Evolutionary conservation across 2,113 vertebrate species (phyloP), one percentile per base, ranked within the genome.

Genomic region (Trematocara marginatum): DNA sequence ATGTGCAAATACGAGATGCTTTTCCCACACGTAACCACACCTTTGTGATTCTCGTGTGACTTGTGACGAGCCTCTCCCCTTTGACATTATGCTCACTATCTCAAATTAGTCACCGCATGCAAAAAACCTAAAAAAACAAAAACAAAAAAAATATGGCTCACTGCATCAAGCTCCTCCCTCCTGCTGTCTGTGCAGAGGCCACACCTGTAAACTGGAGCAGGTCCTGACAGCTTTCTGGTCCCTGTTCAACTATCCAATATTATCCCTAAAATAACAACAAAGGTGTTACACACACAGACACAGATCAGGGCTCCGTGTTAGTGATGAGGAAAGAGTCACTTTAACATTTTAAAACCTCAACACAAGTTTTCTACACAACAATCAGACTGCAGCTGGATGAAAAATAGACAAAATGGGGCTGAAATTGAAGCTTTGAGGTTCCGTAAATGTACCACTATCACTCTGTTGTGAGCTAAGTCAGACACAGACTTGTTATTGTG

Each of bases 101-200:
- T 83, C 85, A 66, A 80, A 91, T 92, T 84, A 95, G 91, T 94
- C 93, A 94, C 86, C 4, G 38, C 83, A 94, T 90, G 92, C 93
- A 95, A 64, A 64, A 64, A 38, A n/a, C 9, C 16, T 6, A 64
- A 64, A 54, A 54, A 54, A 54, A 7, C 5, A 23, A 12, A 54
- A 23, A 11, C 11, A 4, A 11, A 26, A 6, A 91, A 66, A 96
- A 81, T 15, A 52, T 35, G 35, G 76, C 76, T 42, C 2, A 47
- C 20, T 76, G 61, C 47, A 47, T 40, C 4, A 85, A 81, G 90
- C 93, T 80, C 92, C 82, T 23, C 93, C 93, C 81, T n/a, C 18
- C 15, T 29, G 61, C 81, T 26, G 34, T 81, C 59, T 83, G 85
- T 52, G 49, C 51, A 86, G 66, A 87, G 84, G 79, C 92, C 93